Conservation (phyloP, 2,113 vertebrate genomes). For the Columba livia region DNA sequence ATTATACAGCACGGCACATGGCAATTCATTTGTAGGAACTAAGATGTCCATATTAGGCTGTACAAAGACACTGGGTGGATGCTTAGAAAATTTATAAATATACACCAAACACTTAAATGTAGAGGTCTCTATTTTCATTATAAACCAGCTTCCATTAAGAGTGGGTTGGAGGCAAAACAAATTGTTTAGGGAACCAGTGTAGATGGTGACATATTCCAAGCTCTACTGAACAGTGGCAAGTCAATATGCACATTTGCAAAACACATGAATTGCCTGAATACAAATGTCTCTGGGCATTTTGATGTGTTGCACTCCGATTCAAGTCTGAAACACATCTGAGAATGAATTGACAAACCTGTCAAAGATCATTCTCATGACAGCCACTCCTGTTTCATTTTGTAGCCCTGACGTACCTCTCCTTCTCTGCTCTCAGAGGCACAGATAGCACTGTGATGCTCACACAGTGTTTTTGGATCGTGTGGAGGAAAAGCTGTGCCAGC, state of each 20-base stretch:
- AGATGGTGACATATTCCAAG: background rate
- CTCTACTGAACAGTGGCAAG: background rate
- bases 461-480: conserved; percentile 65
- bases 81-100: background rate
- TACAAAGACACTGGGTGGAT: background rate
- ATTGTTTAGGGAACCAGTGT: background rate
- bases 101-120: background rate
- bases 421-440: conserved; percentile 64
- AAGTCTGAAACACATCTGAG: background rate
- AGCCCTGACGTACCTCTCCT: background rate
- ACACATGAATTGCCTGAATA: background rate
- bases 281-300: background rate
- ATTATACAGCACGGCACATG: background rate
- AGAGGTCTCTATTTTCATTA: background rate
- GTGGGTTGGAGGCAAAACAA: background rate
- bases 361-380: background rate
- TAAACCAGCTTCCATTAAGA: background rate
- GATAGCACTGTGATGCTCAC: conserved; percentile 12
- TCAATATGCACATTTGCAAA: background rate
- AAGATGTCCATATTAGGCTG: background rate
- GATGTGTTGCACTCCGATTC: background rate
- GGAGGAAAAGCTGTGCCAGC: conserved; percentile 70
- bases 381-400: background rate
- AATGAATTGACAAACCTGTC: background rate
- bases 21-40: background rate